A percentile compares a stretch with the other conserved stretches of the same genome.
These are phyloP conservation scores for Cristatella mucedo DNA, from an alignment of 2,888 invertebrate genomes.

Conservation along the genomic window DNA sequence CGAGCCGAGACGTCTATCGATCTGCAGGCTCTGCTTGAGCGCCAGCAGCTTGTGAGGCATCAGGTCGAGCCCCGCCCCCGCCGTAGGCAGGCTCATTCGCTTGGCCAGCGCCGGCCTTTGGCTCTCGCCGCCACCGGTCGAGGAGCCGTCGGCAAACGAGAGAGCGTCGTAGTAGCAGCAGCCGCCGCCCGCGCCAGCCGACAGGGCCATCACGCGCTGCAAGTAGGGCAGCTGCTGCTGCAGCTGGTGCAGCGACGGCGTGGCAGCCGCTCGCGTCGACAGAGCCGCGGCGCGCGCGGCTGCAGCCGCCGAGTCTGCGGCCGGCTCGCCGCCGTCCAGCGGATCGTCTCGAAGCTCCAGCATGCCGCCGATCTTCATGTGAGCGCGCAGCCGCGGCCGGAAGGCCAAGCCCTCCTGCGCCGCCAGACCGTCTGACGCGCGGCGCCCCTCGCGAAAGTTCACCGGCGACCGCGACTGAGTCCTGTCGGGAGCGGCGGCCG, in stretches of 20 bases:
- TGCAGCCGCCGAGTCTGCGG: too few species aligned
- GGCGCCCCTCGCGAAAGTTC: conserved; percentile 51
- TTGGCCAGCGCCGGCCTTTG: conserved; percentile 26
- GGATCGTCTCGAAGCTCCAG: conserved; percentile 63
- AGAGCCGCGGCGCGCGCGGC: too few species aligned
- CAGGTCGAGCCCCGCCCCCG: conserved; percentile 31
- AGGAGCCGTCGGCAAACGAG: too few species aligned
- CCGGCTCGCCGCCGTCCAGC: too few species aligned
- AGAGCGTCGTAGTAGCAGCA: too few species aligned
- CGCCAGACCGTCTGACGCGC: conserved; percentile 79
- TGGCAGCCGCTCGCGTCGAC: too few species aligned
- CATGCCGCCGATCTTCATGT: conserved; percentile 64
- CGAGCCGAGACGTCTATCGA: too few species aligned
- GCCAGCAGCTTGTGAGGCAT: conserved; percentile 35
- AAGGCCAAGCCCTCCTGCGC: conserved; percentile 51
- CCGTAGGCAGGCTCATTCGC: conserved; percentile 33
- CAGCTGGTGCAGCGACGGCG: conserved; percentile 50
- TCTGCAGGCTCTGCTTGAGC: conserved; percentile 33
- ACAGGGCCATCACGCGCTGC: too few species aligned
- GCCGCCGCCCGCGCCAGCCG: too few species aligned
- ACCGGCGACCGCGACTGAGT: conserved; percentile 55
- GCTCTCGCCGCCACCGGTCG: neutral
- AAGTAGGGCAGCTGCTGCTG: too few species aligned
- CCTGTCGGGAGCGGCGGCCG: too few species aligned
- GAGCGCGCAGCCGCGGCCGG: conserved; percentile 59